Evolutionary conservation across 2,113 vertebrate species (phyloP), one percentile per base, ranked within the genome.

Genomic region (Mobula hypostoma): DNA sequence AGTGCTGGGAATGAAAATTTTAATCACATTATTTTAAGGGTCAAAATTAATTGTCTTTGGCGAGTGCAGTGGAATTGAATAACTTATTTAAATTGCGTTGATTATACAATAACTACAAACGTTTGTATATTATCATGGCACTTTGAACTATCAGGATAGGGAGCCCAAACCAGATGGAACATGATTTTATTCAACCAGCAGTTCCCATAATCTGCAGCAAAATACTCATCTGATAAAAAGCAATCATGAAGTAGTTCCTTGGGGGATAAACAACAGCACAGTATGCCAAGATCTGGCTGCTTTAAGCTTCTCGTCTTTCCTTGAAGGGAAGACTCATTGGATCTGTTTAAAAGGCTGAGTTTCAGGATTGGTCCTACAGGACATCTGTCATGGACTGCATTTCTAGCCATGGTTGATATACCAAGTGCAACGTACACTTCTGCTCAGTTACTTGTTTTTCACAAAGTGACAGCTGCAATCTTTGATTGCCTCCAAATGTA

Each of bases 141-240:
- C 15, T 56, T 5, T n/a, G 29, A 12, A 88, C 24, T 83, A 83
- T 40, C 40, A 21, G 19, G 40, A 27, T 48, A 21, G 21, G 5
- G 82, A 88, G 29, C 27, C 15, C 56, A 56, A 27, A 56, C 40
- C 21, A 24, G 40, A 56, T 88, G 80, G 79, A 27, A 40, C 15
- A 12, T 68, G 68, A 70, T 15, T 17, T 12, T 48, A 48, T 48
- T 48, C 48, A 48, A 2, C 3, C 1, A 48, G 48, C 48, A 2
- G 48, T 48, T 40, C n/a, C 14, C 88, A 83, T 21, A 61, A 85
- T 76, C 61, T 76, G 76, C 94, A 82, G 93, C n/a, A 93, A 48
- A 48, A 80, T 21, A 72, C 48, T 48, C 7, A 48, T 36, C 40
- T 24, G 19, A 27, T 36, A 36, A 24, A 27, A 7, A 8, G 5